Evolutionary conservation across 2,888 invertebrate genomes (phyloP).

Genomic region (Aromia moschata): DNA sequence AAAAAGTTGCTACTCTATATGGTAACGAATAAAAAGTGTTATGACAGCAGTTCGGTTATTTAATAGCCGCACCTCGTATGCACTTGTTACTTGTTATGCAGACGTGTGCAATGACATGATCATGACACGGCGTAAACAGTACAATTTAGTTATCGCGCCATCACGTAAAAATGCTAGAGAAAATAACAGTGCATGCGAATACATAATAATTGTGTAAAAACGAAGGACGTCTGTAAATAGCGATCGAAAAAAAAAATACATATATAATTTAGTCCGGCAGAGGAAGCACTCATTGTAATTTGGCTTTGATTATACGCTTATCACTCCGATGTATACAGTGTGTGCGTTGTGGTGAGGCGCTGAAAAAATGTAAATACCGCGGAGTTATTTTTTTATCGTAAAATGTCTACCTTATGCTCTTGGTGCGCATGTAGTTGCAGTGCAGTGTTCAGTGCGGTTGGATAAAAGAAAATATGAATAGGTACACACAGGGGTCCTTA

Average conservation of each 20-base stretch:
- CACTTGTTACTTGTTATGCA: conserved; percentile 5
- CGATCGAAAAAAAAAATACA: conserved; percentile 27
- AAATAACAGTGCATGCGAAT: conserved; percentile 30
- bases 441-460: not conserved
- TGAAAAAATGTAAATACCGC: conserved; percentile 32
- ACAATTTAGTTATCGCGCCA: conserved; percentile 18
- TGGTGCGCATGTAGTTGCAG: not conserved
- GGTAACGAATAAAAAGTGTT: no score
- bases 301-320: conserved; percentile 30
- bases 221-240: conserved; percentile 27
- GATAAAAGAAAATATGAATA: not conserved
- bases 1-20: no score
- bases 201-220: conserved; percentile 27
- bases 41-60: no score
- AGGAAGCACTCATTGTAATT: conserved; percentile 31
- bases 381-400: conserved; percentile 19
- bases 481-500: no score
- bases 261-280: conserved; percentile 23
- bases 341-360: conserved; percentile 11
- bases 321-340: conserved; percentile 25
- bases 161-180: conserved; percentile 22
- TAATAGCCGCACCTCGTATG: not conserved
- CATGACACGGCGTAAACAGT: conserved; percentile 10
- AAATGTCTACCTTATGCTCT: conserved; percentile 9
- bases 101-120: conserved; percentile 14